A percentile compares a stretch with the other conserved stretches of the same genome.
Evolutionary conservation across 2,113 vertebrate genomes (phyloP).

Genomic region (Mixornis gularis): DNA sequence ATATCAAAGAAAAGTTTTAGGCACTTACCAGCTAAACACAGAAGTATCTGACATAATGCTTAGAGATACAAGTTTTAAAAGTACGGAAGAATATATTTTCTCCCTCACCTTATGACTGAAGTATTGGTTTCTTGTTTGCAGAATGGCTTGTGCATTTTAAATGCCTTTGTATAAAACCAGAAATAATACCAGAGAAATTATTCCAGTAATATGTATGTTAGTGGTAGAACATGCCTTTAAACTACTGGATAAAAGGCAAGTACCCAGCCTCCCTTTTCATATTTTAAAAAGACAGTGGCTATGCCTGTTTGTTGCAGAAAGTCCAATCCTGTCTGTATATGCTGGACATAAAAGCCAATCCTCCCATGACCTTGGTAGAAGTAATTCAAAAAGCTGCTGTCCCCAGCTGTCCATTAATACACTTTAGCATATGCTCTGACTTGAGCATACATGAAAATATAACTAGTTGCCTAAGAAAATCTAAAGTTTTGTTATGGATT

Average conservation of each 20-base stretch:
- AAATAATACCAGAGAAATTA: background rate
- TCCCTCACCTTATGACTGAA: background rate
- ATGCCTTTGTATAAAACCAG: background rate
- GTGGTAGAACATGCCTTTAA: background rate
- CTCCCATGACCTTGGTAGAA: background rate
- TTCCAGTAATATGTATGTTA: background rate
- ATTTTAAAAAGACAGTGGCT: background rate
- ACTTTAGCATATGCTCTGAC: background rate
- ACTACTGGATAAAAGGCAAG: background rate
- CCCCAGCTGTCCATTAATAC: background rate
- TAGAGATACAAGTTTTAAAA: background rate
- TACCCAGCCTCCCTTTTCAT: background rate
- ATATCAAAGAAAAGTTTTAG: background rate
- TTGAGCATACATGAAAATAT: background rate
- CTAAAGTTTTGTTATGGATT: background rate
- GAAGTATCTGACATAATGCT: background rate
- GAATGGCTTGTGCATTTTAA: background rate
- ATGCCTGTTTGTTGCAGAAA: background rate
- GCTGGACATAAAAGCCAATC: background rate
- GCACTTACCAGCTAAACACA: background rate
- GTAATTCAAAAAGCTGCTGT: background rate
- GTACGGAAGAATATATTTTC: background rate
- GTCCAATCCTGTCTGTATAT: accelerated
- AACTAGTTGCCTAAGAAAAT: background rate
- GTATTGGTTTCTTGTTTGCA: background rate